Conservation (phyloP, 2,113 vertebrate genomes). For the Oplegnathus fasciatus region DNA sequence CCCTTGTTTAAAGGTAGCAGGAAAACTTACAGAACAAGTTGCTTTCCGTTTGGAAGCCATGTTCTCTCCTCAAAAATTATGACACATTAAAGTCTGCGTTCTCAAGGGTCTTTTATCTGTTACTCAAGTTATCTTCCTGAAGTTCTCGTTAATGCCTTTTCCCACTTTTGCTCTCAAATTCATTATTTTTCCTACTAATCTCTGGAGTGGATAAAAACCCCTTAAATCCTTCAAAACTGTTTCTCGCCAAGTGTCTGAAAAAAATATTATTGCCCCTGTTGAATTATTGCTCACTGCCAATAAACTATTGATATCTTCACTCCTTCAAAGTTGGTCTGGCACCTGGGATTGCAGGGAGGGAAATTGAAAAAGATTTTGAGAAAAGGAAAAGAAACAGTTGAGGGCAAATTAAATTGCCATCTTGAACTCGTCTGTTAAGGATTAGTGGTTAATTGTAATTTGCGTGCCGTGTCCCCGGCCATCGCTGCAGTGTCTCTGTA, state of each 20-base stretch:
- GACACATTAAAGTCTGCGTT: constrained; percentile 72
- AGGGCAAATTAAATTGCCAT: constrained; percentile 80
- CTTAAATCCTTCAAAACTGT: constrained; percentile 77
- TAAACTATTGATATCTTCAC: constrained; percentile 79
- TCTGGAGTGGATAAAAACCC: constrained; percentile 78
- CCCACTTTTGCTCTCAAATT: constrained; percentile 80
- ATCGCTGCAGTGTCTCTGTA: constrained; percentile 44
- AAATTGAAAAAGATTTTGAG: constrained; percentile 72
- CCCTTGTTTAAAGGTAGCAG: constrained; percentile 3
- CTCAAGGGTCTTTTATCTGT: constrained; percentile 73
- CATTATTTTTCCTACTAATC: constrained; percentile 83
- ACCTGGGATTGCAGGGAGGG: constrained; percentile 77
- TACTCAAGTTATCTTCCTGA: constrained; percentile 73
- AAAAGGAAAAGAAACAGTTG: constrained; percentile 64
- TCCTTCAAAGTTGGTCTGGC: constrained; percentile 77
- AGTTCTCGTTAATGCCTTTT: constrained; percentile 79
- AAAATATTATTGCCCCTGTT: constrained; percentile 75
- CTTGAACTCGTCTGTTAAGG: constrained; percentile 76
- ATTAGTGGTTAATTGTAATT: constrained; percentile 83
- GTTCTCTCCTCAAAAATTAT: constrained; percentile 70
- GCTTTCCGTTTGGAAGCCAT: constrained; percentile 8
- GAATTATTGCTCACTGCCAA: constrained; percentile 79
- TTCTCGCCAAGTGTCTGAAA: constrained; percentile 69
- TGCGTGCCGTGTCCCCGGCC: constrained; percentile 74
- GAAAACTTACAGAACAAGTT: constrained; percentile 46